Evolutionary conservation across 2,797 vertebrate species (phyloP).

Genomic region (Bufotes viridis): DNA sequence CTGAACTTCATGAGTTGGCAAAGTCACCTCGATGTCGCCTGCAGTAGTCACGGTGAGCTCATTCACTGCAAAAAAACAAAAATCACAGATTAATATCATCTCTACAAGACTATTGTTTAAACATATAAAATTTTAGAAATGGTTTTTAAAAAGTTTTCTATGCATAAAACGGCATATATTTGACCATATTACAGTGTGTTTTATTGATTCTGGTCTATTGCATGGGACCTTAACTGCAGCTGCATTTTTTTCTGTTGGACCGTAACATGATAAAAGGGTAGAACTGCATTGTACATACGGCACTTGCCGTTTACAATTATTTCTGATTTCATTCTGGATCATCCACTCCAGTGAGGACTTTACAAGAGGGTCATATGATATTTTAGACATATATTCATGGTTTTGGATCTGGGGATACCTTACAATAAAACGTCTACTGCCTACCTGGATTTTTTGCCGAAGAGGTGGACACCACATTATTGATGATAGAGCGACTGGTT

Average conservation of each 20-base stretch:
- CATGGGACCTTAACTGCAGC: neutral
- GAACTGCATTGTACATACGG: neutral
- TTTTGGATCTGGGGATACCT: neutral
- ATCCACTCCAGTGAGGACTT: neutral
- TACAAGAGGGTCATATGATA: neutral
- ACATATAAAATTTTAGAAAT: neutral
- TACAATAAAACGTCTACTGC: neutral
- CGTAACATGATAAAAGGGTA: neutral
- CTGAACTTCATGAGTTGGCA: constrained; percentile 73
- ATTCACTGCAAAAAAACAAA: constrained; percentile 64
- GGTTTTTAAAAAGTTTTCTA: neutral
- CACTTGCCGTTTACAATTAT: neutral
- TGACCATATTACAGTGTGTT: neutral
- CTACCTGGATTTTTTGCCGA: constrained; percentile 69
- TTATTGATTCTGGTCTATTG: neutral
- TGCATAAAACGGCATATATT: neutral
- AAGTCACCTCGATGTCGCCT: constrained; percentile 70
- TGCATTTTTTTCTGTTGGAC: neutral
- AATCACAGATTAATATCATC: neutral
- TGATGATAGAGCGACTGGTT: constrained; percentile 28
- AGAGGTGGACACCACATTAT: constrained; percentile 40
- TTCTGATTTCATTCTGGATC: neutral
- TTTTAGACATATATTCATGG: neutral
- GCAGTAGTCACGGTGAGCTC: constrained; percentile 74
- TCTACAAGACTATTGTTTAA: neutral